Evolutionary conservation across 37 sponge, comb jelly and placozoan genomes (phyloP).

Genomic region (Aplysina aerophoba): DNA sequence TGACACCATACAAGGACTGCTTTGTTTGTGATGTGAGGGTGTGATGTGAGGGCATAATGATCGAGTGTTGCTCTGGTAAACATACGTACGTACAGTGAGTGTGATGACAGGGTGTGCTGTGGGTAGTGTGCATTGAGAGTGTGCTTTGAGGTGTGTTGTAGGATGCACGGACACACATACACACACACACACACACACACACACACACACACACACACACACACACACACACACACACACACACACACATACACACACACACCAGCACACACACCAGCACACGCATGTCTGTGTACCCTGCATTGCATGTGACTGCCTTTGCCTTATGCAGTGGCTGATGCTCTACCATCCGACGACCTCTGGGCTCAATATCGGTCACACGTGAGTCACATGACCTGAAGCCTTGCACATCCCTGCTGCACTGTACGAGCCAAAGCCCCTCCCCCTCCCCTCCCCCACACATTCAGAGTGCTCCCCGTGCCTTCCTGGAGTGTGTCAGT

Average conservation of each 20-base stretch:
- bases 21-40: too few species aligned
- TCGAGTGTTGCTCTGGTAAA: neutral
- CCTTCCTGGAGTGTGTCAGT: slow-evolving; percentile 47
- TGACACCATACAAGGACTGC: too few species aligned
- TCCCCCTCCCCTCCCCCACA: neutral
- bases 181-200: too few species aligned
- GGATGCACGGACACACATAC: neutral
- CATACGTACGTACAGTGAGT: neutral
- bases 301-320: too few species aligned
- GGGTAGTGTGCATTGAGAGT: too few species aligned
- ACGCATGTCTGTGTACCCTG: too few species aligned
- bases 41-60: neutral
- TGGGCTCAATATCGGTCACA: neutral
- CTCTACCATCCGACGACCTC: neutral
- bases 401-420: neutral
- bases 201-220: too few species aligned
- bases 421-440: neutral
- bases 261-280: too few species aligned
- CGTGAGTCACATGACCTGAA: neutral
- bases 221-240: too few species aligned
- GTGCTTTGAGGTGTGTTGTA: neutral
- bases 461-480: neutral
- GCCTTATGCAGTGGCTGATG: slow-evolving; percentile 1
- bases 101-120: too few species aligned
- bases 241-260: too few species aligned